Evolutionary conservation across 1,140 invertebrate species (phyloP).

Genomic region (Pogonognathellus flavescens): DNA sequence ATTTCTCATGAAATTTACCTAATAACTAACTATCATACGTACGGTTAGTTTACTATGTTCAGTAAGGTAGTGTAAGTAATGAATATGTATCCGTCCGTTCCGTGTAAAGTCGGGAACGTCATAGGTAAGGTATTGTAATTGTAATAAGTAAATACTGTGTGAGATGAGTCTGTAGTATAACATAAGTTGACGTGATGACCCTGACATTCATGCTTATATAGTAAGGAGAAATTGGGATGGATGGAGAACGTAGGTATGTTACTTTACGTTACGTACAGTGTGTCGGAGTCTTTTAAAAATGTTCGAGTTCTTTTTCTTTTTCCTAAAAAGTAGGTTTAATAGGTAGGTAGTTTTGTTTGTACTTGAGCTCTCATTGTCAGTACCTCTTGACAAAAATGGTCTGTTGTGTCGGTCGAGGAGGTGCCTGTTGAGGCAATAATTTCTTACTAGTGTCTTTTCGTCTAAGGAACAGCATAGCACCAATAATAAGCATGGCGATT

Average conservation of each 20-base stretch:
- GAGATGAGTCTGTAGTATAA: constrained; percentile 28
- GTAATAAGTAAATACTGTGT: constrained; percentile 47
- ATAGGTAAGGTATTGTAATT: constrained; percentile 46
- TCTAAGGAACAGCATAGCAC: constrained; percentile 65
- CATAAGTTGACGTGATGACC: constrained; percentile 33
- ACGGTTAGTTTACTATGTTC: background rate
- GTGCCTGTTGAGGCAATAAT: constrained; percentile 59
- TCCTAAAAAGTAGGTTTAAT: constrained; percentile 20
- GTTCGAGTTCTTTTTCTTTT: constrained; percentile 33
- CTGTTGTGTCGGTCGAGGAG: constrained; percentile 63
- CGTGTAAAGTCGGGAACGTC: constrained; percentile 45
- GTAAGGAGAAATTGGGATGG: constrained; percentile 25
- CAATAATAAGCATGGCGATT: constrained; percentile 66
- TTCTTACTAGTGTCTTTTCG: constrained; percentile 61
- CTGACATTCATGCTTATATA: constrained; percentile 41
- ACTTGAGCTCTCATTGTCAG: constrained; percentile 57
- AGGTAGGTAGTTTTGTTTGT: constrained; percentile 21
- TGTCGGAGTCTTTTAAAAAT: constrained; percentile 50
- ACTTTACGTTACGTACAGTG: constrained; percentile 11
- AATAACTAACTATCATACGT: background rate
- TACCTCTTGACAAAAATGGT: constrained; percentile 67
- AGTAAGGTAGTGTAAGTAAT: constrained; percentile 13
- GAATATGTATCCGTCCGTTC: constrained; percentile 33
- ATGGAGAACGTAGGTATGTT: too few species aligned
- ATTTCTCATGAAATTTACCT: background rate